Conservation (phyloP, 2,113 vertebrate genomes). For the Proteles cristata region DNA sequence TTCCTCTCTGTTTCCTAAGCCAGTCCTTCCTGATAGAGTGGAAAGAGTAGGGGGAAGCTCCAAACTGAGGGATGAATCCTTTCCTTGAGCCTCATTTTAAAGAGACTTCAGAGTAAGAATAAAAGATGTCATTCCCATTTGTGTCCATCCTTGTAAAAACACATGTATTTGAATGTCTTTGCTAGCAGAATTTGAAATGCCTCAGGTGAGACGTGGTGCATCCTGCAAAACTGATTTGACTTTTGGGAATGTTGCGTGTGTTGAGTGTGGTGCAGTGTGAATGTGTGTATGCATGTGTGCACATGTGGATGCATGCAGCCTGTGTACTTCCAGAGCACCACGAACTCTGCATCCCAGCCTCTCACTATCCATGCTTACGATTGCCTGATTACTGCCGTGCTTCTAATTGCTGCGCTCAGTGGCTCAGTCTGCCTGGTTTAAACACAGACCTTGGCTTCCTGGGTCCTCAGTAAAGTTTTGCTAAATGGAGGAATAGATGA, state of each 20-base stretch:
- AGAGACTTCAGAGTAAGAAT: neutral
- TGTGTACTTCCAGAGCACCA: neutral
- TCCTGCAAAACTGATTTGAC: neutral
- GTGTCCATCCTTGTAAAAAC: neutral
- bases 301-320: rapidly evolving
- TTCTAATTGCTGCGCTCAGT: neutral
- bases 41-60: neutral
- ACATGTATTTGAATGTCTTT: neutral
- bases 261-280: neutral
- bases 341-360: neutral
- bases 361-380: too few species aligned
- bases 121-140: neutral
- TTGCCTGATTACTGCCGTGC: neutral
- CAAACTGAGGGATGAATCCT: neutral
- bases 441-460: neutral
- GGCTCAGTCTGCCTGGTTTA: neutral
- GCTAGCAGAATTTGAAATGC: neutral
- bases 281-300: neutral
- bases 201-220: neutral
- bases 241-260: neutral
- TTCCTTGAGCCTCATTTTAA: neutral
- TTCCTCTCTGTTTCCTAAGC: neutral
- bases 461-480: neutral
- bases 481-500: neutral
- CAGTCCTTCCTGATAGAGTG: neutral